phyloP scores from a whole-genome alignment of 2,888 invertebrate genomes.

The Anthrax anthrax region DNA sequence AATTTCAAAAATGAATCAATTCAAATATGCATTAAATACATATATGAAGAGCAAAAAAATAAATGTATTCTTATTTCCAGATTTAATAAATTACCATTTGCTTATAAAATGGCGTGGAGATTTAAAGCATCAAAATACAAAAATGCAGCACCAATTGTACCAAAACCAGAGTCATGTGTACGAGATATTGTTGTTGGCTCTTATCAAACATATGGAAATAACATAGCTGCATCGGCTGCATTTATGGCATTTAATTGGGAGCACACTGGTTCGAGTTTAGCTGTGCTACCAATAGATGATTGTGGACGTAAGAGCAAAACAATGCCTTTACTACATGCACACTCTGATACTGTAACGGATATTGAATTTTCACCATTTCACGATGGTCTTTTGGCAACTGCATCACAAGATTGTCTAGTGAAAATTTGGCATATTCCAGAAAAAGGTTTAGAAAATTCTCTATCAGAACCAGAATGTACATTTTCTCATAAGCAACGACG shows the following conservation, averaged over 20 bases:
- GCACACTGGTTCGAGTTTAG: constrained; percentile 80
- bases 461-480: constrained; percentile 64
- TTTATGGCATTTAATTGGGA: constrained; percentile 95
- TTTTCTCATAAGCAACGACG: constrained; percentile 71
- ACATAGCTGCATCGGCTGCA: constrained; percentile 81
- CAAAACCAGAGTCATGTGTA: constrained; percentile 80
- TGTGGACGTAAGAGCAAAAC: constrained; percentile 79
- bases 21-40: too few relatives aligned
- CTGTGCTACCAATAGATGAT: constrained; percentile 74
- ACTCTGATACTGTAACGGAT: constrained; percentile 84
- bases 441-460: constrained; percentile 58
- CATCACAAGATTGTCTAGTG: constrained; percentile 75
- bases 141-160: constrained; percentile 92
- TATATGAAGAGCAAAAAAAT: too few relatives aligned
- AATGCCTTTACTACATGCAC: constrained; percentile 73
- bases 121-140: constrained; percentile 97
- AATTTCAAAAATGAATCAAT: too few relatives aligned
- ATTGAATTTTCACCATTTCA: constrained; percentile 94
- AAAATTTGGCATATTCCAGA: constrained; percentile 85
- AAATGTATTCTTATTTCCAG: too few relatives aligned
- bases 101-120: constrained; percentile 81
- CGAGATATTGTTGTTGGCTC: constrained; percentile 84
- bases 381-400: constrained; percentile 80
- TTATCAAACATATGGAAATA: constrained; percentile 89
- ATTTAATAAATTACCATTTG: too few relatives aligned